Evolutionary conservation across 1,140 invertebrate species (phyloP).

Genomic region (Trichonephila clavata): DNA sequence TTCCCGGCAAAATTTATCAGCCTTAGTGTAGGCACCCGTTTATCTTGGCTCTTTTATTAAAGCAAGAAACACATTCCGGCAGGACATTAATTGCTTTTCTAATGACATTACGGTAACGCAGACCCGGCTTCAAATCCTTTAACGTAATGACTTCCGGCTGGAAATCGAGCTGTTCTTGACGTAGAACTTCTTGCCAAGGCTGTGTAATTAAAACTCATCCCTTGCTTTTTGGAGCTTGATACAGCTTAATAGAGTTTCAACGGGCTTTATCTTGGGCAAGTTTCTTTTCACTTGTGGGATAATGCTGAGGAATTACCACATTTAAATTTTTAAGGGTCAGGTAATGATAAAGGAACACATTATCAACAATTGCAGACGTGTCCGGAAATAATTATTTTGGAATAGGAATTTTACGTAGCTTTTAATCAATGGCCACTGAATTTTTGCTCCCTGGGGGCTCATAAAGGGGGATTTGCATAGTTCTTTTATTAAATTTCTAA

Average conservation of each 20-base stretch:
- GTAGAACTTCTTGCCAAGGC: background rate
- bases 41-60: background rate
- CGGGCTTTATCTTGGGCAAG: background rate
- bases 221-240: background rate
- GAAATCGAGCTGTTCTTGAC: slow-evolving; percentile 4
- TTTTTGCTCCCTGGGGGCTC: background rate
- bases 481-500: slow-evolving; percentile 5
- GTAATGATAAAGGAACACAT: slow-evolving; percentile 2
- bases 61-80: background rate
- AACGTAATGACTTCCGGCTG: slow-evolving; percentile 44
- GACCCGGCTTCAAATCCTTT: slow-evolving; percentile 37
- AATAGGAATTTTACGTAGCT: background rate
- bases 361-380: background rate
- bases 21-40: background rate
- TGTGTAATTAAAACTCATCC: slow-evolving; percentile 35
- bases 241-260: slow-evolving; percentile 13
- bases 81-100: slow-evolving; percentile 51
- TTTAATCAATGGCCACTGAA: background rate
- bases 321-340: slow-evolving; percentile 2
- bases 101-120: slow-evolving; percentile 43
- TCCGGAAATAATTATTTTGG: slow-evolving; percentile 23
- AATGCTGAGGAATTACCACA: background rate
- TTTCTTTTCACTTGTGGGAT: background rate
- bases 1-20: background rate
- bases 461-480: background rate